Conservation (phyloP, 2,113 vertebrate species). For the Actenoides hombroni region DNA sequence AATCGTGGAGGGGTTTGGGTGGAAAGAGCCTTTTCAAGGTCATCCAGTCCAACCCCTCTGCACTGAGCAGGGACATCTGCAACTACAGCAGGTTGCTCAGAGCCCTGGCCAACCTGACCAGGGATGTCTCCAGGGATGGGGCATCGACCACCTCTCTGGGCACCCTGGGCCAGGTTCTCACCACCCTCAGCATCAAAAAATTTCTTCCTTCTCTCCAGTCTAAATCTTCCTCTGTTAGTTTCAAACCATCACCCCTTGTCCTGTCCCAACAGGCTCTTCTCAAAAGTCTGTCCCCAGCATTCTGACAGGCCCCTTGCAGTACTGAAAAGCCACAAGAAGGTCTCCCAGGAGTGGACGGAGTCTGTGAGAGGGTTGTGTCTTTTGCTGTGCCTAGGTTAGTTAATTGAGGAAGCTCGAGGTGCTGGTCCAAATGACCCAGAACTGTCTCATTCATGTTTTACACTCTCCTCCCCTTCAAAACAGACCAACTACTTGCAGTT, state of each 20-base stretch:
- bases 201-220: too few relatives aligned
- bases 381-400: accelerated
- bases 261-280: too few relatives aligned
- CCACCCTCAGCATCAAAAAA: too few relatives aligned
- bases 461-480: background rate
- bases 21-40: background rate
- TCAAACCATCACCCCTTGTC: too few relatives aligned
- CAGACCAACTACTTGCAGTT: background rate
- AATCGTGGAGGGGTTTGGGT: background rate
- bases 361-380: background rate
- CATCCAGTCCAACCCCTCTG: background rate
- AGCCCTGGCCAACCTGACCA: background rate
- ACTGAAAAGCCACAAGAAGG: too few relatives aligned
- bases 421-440: background rate
- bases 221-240: too few relatives aligned
- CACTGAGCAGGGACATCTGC: background rate
- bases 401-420: background rate
- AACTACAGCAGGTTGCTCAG: background rate
- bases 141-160: too few relatives aligned
- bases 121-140: background rate
- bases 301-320: too few relatives aligned
- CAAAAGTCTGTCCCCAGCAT: too few relatives aligned
- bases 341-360: background rate
- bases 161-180: too few relatives aligned
- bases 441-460: background rate